Evolutionary conservation across 2,113 vertebrate species (phyloP).

Genomic region (Oryzias javanicus): DNA sequence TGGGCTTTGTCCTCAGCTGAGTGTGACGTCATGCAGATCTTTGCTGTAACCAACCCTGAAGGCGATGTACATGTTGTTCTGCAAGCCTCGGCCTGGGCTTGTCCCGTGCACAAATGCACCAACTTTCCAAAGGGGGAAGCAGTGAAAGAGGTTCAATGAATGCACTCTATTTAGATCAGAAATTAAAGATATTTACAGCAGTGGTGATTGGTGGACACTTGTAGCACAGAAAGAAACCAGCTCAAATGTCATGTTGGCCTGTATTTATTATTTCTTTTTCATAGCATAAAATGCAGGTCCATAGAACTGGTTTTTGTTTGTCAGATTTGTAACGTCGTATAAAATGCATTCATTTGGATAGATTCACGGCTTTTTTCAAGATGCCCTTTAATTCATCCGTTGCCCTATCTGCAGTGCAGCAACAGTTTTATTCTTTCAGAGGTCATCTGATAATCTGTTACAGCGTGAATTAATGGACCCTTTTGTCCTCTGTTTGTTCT

Average conservation of each 20-base stretch:
- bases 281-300: neutral
- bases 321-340: neutral
- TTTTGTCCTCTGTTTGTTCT: neutral
- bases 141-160: neutral
- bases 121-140: slow-evolving; percentile 6
- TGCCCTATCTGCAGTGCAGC: neutral
- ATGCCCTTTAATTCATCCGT: neutral
- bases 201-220: neutral
- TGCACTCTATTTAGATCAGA: slow-evolving; percentile 10
- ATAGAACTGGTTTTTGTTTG: neutral
- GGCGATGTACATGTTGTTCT: slow-evolving; percentile 47
- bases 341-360: slow-evolving; percentile 10
- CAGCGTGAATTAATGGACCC: neutral
- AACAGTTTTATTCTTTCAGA: slow-evolving; percentile 12
- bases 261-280: neutral
- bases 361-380: slow-evolving; percentile 9
- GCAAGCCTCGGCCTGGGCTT: slow-evolving; percentile 42
- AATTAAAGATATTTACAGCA: slow-evolving; percentile 3
- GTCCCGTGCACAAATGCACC: slow-evolving; percentile 23
- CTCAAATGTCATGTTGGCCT: neutral
- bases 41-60: slow-evolving; percentile 51
- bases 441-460: slow-evolving; percentile 14
- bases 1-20: slow-evolving; percentile 76
- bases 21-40: slow-evolving; percentile 69
- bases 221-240: slow-evolving; percentile 10